Evolutionary conservation across 2,797 vertebrate genomes (phyloP), one percentile per base, ranked within the genome.

Genomic region (Myotis vivesi): DNA sequence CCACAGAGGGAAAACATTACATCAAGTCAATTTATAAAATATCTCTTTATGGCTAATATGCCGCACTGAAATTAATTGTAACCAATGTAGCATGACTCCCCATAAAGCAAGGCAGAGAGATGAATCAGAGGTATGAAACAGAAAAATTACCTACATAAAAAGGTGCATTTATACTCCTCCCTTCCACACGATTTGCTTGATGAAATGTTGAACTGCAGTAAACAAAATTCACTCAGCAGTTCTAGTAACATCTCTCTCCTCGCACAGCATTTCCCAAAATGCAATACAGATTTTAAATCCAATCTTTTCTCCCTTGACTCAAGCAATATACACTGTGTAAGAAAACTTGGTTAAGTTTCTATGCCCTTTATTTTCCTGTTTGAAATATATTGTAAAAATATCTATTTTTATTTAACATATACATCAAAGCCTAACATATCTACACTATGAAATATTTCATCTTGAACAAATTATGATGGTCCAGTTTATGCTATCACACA

Each of bases 41-140:
- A 90, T 89, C 73, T 95, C 95, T 95, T 95, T 96, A 96, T 62
- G 94, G 93, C 62, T 96, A 97, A 84, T 87, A 96, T 57, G 89
- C 49, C 95, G 92, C 38, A 51, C 49, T 89, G 94, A 88, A 95
- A 97, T 97, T 97, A 97, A 97, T 92, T 97, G 95, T 25, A 95
- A 95, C 36, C 94, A 96, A 46, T 90, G 90, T 95, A 97, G 92
- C 92, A 91, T 92, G 64, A 94, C 77, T 95, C 87, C 85, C 19
- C 62, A 96, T 71, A 97, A 97, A 98, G 96, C 51, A 51, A 75
- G 16, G 71, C 53, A 89, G 76, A 92, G 75, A 95, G 84, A 95
- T 41, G 72, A 53, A 97, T 94, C 97, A 69, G 64, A 89, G 64
- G 80, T 82, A 53, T 84, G 80, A 86, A 96, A 95, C 46, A 80